Conservation (phyloP, 2,888 invertebrate genomes). For the Tiliacea citrago region DNA sequence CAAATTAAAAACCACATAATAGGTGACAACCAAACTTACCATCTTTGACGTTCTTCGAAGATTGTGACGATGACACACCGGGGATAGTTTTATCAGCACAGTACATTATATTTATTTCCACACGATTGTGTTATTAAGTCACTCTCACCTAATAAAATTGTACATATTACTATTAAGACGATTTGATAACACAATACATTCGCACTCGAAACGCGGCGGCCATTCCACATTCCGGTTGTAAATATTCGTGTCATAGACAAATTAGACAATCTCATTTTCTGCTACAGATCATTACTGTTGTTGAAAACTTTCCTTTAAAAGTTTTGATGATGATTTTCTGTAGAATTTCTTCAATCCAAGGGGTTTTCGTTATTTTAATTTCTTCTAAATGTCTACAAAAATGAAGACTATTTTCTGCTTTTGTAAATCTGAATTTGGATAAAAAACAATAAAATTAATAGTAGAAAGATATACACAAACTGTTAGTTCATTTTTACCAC, state of each 20-base stretch:
- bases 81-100: constrained; percentile 94
- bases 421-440: background rate
- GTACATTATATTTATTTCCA: constrained; percentile 91
- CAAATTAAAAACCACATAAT: constrained; percentile 54
- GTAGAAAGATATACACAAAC: background rate
- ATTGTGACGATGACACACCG: constrained; percentile 94
- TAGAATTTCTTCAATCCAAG: background rate
- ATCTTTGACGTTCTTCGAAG: constrained; percentile 94
- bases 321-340: background rate
- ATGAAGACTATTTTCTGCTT: background rate
- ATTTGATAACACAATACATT: constrained; percentile 82
- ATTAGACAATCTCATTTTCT: constrained; percentile 69
- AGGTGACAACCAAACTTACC: constrained; percentile 90
- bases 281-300: constrained; percentile 8
- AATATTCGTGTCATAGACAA: constrained; percentile 84
- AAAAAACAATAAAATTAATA: background rate
- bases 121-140: constrained; percentile 80
- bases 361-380: background rate
- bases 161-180: constrained; percentile 85
- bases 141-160: constrained; percentile 91
- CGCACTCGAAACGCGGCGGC: constrained; percentile 86
- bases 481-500: background rate
- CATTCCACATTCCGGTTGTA: constrained; percentile 91
- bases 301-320: background rate
- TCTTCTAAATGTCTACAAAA: background rate